phyloP scores from a whole-genome alignment of 2,888 invertebrate genomes.

The Lasioglossum lativentre region DNA sequence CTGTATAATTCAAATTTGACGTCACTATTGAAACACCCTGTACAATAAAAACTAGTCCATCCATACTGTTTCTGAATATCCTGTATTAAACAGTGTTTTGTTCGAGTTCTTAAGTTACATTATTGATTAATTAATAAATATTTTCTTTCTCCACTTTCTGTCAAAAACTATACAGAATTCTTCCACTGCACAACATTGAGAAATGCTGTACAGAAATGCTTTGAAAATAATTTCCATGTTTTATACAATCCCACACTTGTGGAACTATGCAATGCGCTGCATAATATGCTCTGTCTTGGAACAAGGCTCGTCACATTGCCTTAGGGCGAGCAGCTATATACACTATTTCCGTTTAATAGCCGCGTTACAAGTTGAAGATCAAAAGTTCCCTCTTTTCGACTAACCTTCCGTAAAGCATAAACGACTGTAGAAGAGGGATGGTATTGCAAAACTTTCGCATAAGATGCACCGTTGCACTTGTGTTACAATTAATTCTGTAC shows the following conservation, averaged over 20 bases:
- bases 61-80: too few species aligned
- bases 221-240: not conserved
- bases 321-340: not conserved
- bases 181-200: not conserved
- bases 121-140: too few species aligned
- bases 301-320: not conserved
- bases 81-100: too few species aligned
- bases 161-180: too few species aligned
- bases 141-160: too few species aligned
- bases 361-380: not conserved
- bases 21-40: too few species aligned
- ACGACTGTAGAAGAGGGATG: not conserved
- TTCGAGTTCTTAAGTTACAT: too few species aligned
- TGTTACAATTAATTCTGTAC: not conserved
- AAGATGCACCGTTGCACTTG: not conserved
- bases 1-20: too few species aligned
- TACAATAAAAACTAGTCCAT: too few species aligned
- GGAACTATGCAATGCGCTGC: not conserved
- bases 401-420: not conserved
- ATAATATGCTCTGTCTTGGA: not conserved
- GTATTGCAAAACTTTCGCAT: not conserved
- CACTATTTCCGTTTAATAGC: not conserved
- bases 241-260: not conserved
- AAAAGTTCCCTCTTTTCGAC: not conserved
- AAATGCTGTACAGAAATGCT: not conserved